A percentile compares a stretch with the other conserved stretches of the same genome.
Conservation (phyloP, 2,888 invertebrate species). For the Gastrophysa polygoni region DNA sequence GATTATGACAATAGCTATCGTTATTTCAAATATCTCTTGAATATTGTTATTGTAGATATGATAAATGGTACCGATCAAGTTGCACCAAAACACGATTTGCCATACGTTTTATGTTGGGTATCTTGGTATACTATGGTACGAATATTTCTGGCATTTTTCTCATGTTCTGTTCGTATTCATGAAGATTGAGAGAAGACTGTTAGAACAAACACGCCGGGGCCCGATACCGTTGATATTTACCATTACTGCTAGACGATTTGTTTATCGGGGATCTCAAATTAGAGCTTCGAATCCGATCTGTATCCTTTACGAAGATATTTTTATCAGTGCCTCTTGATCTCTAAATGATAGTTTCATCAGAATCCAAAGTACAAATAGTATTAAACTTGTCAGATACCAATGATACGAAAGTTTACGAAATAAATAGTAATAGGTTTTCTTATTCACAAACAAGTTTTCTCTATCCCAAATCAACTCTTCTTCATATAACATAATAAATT, state of each 20-base stretch:
- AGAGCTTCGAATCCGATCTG: neutral
- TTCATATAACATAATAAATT: neutral
- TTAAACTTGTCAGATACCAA: conserved; percentile 14
- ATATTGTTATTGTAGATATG: no score
- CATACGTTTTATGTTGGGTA: no score
- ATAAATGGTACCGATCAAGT: no score
- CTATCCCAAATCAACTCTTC: neutral
- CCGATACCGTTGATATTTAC: neutral
- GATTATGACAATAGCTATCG: no score
- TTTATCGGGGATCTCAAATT: neutral
- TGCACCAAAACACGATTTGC: no score
- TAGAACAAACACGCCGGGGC: neutral
- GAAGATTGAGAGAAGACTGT: no score
- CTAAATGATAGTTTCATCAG: conserved; percentile 46
- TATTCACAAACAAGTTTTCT: neutral
- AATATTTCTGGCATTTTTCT: no score
- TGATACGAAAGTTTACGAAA: neutral
- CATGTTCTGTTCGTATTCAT: no score
- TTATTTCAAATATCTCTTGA: no score
- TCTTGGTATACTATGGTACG: no score
- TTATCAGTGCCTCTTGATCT: conserved; percentile 57
- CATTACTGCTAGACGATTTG: neutral
- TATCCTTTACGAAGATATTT: conserved; percentile 28
- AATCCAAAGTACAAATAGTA: conserved; percentile 53
- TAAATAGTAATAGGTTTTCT: neutral